phyloP scores from a whole-genome alignment of 2,888 invertebrate genomes.

The Drosophila pseudotakahashii region DNA sequence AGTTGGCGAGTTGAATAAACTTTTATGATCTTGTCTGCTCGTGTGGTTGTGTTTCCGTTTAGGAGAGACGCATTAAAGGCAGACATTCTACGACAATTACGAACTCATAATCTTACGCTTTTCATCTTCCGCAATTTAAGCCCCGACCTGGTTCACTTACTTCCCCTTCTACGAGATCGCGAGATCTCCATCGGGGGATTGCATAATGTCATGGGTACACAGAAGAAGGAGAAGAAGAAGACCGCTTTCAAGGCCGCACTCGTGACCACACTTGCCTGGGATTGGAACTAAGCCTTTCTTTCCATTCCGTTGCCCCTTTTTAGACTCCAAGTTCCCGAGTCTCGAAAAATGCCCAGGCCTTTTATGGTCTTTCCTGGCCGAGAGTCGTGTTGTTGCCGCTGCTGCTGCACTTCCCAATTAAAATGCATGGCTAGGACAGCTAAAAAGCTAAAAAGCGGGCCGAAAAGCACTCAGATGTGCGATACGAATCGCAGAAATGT shows the following conservation, averaged over 20 bases:
- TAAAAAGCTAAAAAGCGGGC: conserved; percentile 20
- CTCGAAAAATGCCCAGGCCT: conserved; percentile 25
- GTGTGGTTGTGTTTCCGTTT: background rate
- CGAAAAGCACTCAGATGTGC: conserved; percentile 47
- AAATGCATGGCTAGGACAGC: conserved; percentile 65
- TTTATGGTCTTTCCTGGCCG: conserved; percentile 45
- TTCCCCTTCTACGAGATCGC: conserved; percentile 31
- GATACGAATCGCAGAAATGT: conserved; percentile 51
- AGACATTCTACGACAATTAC: conserved; percentile 3
- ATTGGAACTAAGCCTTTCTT: conserved; percentile 4
- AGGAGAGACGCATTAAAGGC: background rate
- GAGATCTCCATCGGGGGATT: conserved; percentile 19
- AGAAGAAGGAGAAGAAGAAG: conserved; percentile 21
- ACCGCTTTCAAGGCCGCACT: conserved; percentile 44
- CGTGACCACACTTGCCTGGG: conserved; percentile 14
- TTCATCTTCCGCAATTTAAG: conserved; percentile 31
- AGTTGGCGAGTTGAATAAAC: background rate
- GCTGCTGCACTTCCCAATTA: conserved; percentile 60
- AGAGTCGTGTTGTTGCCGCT: conserved; percentile 31
- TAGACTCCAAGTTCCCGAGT: background rate
- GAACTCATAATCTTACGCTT: conserved; percentile 2
- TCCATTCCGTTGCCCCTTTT: conserved; percentile 1
- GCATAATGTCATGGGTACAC: conserved; percentile 44
- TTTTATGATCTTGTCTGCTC: conserved; percentile 2
- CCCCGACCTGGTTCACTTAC: conserved; percentile 24